Evolutionary conservation across 2,797 vertebrate genomes (phyloP).

Genomic region (Sebastes goodei): DNA sequence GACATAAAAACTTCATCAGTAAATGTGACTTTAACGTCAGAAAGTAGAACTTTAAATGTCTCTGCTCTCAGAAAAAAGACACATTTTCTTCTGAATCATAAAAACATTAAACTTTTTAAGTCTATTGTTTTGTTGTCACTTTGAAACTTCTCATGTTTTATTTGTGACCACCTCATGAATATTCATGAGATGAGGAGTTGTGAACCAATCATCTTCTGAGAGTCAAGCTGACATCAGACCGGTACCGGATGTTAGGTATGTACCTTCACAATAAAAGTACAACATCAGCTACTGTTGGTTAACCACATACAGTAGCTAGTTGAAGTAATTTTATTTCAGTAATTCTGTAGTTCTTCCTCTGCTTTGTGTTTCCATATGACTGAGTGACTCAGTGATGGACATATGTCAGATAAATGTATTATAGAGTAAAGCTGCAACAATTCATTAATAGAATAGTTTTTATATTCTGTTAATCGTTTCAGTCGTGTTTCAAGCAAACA

Average conservation of each 20-base stretch:
- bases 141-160: background rate
- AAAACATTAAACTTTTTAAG: background rate
- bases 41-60: too few species aligned
- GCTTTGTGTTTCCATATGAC: background rate
- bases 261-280: conserved; percentile 14
- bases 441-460: background rate
- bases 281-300: too few species aligned
- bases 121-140: background rate
- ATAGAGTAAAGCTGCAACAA: background rate
- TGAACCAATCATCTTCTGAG: background rate
- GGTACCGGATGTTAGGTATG: accelerated
- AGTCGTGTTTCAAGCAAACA: too few species aligned
- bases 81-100: too few species aligned
- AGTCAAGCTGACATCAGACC: background rate
- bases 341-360: too few species aligned
- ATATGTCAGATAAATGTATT: too few species aligned
- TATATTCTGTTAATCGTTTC: background rate
- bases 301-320: too few species aligned
- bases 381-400: background rate
- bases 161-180: background rate
- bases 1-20: too few species aligned
- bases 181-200: background rate
- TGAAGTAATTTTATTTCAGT: too few species aligned
- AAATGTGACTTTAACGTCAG: too few species aligned
- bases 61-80: too few species aligned